A percentile compares a stretch with the other conserved stretches of the same genome.
Conservation (phyloP, 2,888 invertebrate species). For the Agrochola circellaris region DNA sequence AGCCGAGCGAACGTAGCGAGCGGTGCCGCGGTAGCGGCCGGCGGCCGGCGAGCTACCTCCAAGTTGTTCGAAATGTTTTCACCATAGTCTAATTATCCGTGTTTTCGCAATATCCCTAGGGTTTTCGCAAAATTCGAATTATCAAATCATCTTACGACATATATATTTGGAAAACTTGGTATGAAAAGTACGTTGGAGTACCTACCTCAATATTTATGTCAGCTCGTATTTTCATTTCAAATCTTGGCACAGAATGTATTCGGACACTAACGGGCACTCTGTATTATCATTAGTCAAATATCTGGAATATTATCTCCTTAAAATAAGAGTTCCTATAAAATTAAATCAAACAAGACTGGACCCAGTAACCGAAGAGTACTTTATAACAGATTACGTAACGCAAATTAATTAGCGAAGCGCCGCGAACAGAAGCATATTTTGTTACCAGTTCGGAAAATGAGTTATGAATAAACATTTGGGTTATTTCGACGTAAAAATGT, state of each 20-base stretch:
- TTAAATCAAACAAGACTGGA: slow-evolving; percentile 15
- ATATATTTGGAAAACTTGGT: slow-evolving; percentile 1
- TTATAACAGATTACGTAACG: slow-evolving; percentile 33
- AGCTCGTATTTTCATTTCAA: slow-evolving; percentile 13
- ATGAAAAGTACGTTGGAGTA: background rate
- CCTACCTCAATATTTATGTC: slow-evolving; percentile 4
- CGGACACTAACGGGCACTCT: slow-evolving; percentile 2
- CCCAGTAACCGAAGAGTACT: slow-evolving; percentile 33
- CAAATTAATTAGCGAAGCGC: slow-evolving; percentile 50
- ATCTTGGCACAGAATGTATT: slow-evolving; percentile 28
- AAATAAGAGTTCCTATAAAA: background rate
- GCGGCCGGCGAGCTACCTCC: no score
- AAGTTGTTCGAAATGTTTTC: no score
- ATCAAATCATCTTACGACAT: no score
- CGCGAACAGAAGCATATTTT: slow-evolving; percentile 48
- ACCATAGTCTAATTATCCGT: no score
- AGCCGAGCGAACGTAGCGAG: no score
- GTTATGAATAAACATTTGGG: slow-evolving; percentile 59
- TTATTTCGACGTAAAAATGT: slow-evolving; percentile 63
- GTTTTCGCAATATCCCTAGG: no score
- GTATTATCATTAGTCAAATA: slow-evolving; percentile 14
- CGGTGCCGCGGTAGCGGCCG: no score
- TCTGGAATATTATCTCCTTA: background rate
- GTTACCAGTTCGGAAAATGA: slow-evolving; percentile 48
- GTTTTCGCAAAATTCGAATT: no score